Conservation (phyloP, 2,113 vertebrate genomes). For the Gorsachius goisagi region DNA sequence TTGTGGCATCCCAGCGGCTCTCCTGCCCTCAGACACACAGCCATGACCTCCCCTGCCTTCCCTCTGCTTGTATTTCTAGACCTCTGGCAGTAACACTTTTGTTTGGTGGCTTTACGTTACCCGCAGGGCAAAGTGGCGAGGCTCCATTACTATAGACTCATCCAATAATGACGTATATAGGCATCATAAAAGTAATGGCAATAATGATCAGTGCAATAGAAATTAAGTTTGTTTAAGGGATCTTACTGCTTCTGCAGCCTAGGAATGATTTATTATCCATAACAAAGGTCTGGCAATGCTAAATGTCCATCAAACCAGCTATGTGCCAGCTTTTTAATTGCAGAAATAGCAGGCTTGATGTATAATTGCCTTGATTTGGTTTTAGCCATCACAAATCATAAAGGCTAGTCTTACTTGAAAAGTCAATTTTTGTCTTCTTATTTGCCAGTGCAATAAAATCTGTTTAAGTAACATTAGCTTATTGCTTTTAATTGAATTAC, state of each 20-base stretch:
- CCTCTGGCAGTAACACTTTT: not conserved
- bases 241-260: not conserved
- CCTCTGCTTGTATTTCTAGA: not conserved
- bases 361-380: not conserved
- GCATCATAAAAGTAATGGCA: not conserved
- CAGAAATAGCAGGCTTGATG: not conserved
- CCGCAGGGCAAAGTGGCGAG: not conserved
- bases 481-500: slow-evolving; percentile 11
- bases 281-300: not conserved
- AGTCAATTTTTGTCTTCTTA: not conserved
- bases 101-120: not conserved
- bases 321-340: not conserved
- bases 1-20: fast-evolving
- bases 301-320: not conserved
- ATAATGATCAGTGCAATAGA: not conserved
- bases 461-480: not conserved
- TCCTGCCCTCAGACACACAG: not conserved
- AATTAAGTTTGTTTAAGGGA: not conserved
- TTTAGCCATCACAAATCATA: not conserved
- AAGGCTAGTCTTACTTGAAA: not conserved
- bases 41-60: not conserved
- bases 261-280: not conserved
- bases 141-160: not conserved
- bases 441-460: not conserved
- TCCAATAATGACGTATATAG: not conserved